These are phyloP conservation scores for Malacoctenus gilli DNA, from an alignment of 2,797 vertebrate genomes.

Conservation along the genomic window DNA sequence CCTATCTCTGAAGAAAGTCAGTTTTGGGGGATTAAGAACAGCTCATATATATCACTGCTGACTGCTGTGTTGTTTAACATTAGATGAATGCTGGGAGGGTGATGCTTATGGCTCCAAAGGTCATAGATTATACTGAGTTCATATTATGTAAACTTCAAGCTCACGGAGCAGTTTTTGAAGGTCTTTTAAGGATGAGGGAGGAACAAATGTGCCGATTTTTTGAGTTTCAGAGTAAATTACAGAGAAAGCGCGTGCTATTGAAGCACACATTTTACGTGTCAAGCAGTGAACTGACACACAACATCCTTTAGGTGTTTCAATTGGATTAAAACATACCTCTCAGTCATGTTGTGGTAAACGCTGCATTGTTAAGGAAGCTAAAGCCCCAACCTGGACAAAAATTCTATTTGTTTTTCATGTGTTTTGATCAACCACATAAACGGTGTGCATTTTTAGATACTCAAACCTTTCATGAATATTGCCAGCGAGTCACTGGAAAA, in stretches of 20 bases:
- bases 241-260: neutral
- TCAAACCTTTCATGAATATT: too few species aligned
- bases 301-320: neutral
- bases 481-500: too few species aligned
- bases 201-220: neutral
- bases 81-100: slow-evolving; percentile 7
- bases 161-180: neutral
- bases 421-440: too few species aligned
- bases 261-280: neutral
- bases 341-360: neutral
- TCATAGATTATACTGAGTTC: too few species aligned
- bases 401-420: too few species aligned
- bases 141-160: too few species aligned
- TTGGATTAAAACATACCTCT: neutral
- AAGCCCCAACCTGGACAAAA: too few species aligned
- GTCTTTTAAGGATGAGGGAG: neutral
- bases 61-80: slow-evolving; percentile 9
- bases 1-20: too few species aligned
- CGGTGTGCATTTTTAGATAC: too few species aligned
- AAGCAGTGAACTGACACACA: neutral
- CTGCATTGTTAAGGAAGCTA: neutral
- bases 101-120: too few species aligned
- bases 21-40: too few species aligned
- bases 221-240: neutral
- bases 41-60: slow-evolving; percentile 19